Evolutionary conservation across 2,797 vertebrate genomes (phyloP), one percentile per base, ranked within the genome.

Genomic region (Acridotheres tristis): DNA sequence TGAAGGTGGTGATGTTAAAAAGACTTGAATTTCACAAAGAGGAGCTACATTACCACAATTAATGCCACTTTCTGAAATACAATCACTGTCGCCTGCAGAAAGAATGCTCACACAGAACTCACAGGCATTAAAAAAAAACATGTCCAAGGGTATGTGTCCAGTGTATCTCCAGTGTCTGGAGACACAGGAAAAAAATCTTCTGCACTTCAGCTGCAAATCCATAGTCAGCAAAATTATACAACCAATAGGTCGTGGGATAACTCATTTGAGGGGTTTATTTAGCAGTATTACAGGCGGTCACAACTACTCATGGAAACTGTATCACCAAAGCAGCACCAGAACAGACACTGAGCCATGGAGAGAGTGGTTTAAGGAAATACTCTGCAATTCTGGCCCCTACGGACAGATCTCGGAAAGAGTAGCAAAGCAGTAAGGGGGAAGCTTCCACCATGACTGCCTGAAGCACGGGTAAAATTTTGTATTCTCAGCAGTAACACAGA

Each of bases 31-130:
- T 98, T 97, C 97, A 98, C 95, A 95, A 96, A 91, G 95, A 78
- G 90, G 96, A 95, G 89, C 88, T 98, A 94, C 97, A 97, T 93
- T 96, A 97, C 97, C 98, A 97, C 96, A 97, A 96, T 97, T 98
- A 98, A 98, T 93, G 94, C 94, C 86, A 69, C 95, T 97, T 97
- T 97, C 97, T 96, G 96, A 98, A 97, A 97, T 19, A 80, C 42
- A 42, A 68, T 0, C 25, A 95, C 89, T 67, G 75, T 62, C 6
- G 59, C 53, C 84, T 34, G n/a, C 58, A 88, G 87, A 88, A 85
- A 77, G 22, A 67, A 63, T 85, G 61, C 65, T 92, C 73, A 76
- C 80, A 73, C 69, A 62, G 23, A 93, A 87, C 72, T 73, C 92
- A 15, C 54, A 85, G 72, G 77, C 94, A 66, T 71, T 94, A 89